Evolutionary conservation across 2,113 vertebrate species (phyloP).

Genomic region (Falco punctatus): DNA sequence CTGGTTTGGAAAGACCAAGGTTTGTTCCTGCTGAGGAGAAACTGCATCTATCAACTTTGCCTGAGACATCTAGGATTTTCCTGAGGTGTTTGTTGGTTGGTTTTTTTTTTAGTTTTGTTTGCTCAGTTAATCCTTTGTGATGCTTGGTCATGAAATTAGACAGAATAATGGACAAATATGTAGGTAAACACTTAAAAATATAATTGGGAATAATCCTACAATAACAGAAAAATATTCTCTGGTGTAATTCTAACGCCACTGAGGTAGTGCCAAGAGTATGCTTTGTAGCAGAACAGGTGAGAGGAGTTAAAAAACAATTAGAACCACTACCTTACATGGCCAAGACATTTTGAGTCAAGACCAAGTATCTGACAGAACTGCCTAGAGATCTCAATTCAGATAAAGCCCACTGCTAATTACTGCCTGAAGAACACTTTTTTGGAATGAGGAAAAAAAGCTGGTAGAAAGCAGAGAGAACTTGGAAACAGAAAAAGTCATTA

Average conservation of each 20-base stretch:
- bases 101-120: background rate
- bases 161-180: background rate
- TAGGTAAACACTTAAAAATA: background rate
- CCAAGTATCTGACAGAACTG: slow-evolving; percentile 20
- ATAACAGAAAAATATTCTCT: background rate
- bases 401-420: background rate
- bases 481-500: background rate
- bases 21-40: background rate
- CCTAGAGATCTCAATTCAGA: background rate
- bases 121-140: background rate
- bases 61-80: background rate
- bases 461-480: slow-evolving; percentile 4
- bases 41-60: background rate
- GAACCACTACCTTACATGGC: background rate
- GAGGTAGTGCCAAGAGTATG: background rate
- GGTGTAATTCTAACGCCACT: background rate
- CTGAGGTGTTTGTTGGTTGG: background rate
- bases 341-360: slow-evolving; percentile 19
- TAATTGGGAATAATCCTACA: background rate
- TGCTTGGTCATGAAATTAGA: background rate
- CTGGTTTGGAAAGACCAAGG: background rate
- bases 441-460: background rate
- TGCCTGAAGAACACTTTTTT: background rate
- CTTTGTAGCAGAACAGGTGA: slow-evolving; percentile 37
- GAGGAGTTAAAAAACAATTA: background rate